A percentile compares a stretch with the other conserved stretches of the same genome.
phyloP scores from a whole-genome alignment of 2,888 invertebrate genomes.

The Sarcophaga variegata region DNA sequence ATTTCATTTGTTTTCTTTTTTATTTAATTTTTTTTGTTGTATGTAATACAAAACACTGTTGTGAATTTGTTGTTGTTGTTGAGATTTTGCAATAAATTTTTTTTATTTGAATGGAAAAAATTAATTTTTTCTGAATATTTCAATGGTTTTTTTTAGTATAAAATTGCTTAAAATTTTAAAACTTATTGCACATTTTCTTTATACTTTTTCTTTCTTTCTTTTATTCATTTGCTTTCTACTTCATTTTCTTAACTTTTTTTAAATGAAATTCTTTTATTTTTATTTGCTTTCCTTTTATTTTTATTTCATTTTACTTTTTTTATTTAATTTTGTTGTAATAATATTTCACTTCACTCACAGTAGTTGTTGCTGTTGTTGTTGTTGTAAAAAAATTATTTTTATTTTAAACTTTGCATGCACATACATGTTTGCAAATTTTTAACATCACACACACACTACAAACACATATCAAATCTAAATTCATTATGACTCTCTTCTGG shows the following conservation, averaged over 20 bases:
- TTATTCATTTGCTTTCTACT: constrained; percentile 21
- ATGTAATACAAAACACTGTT: not conserved
- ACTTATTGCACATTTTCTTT: constrained; percentile 53
- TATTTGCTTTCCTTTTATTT: constrained; percentile 33
- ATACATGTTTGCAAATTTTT: constrained; percentile 31
- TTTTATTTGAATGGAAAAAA: not conserved
- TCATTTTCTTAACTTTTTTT: not conserved
- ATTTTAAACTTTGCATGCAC: constrained; percentile 60
- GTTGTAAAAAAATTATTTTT: constrained; percentile 31
- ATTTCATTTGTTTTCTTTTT: constrained; percentile 2
- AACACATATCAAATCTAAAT: not conserved
- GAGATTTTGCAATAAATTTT: not conserved
- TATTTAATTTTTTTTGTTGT: not conserved
- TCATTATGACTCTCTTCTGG: not conserved
- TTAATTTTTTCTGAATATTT: not conserved
- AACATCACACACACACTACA: no score
- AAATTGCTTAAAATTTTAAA: not conserved
- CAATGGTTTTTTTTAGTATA: not conserved
- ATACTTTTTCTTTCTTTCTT: not conserved
- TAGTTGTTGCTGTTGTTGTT: constrained; percentile 34
- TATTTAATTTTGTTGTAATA: constrained; percentile 12
- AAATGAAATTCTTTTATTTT: constrained; percentile 24
- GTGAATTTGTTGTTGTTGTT: not conserved
- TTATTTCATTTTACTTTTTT: constrained; percentile 11
- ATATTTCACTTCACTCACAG: constrained; percentile 6